These are phyloP conservation scores for Corynorhinus townsendii DNA, from an alignment of 2,113 vertebrate genomes.

Conservation along the genomic window DNA sequence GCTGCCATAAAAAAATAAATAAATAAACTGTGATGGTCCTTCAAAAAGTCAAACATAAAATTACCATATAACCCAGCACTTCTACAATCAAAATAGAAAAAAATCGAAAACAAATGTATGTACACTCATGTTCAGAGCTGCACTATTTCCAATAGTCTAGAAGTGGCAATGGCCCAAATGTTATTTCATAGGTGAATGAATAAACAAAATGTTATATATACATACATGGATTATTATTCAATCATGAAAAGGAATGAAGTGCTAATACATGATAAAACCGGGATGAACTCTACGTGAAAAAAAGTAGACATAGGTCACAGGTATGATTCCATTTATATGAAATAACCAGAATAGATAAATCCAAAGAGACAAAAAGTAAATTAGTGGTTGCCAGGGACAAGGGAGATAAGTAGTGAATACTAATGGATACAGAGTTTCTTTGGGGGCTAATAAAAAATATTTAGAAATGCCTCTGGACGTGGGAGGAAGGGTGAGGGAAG, in stretches of 20 bases:
- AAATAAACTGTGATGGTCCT: not conserved
- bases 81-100: not conserved
- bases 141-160: not conserved
- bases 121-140: not conserved
- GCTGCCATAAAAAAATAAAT: not conserved
- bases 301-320: not conserved
- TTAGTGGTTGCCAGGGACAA: not conserved
- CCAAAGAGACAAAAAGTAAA: not conserved
- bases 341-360: not conserved
- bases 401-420: not conserved
- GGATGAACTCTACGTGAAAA: not conserved
- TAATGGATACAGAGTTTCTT: not conserved
- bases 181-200: not conserved
- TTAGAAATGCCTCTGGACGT: not conserved
- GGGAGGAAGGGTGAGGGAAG: not conserved
- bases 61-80: not conserved
- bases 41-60: not conserved
- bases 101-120: not conserved
- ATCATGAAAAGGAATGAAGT: not conserved
- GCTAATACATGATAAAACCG: not conserved
- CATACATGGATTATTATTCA: not conserved
- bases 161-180: not conserved
- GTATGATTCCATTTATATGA: not conserved
- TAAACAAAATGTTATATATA: not conserved
- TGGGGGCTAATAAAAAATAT: not conserved